Evolutionary conservation across 1,140 invertebrate genomes (phyloP), one percentile per base, ranked within the genome.

Genomic region (Potamilus streckersoni): DNA sequence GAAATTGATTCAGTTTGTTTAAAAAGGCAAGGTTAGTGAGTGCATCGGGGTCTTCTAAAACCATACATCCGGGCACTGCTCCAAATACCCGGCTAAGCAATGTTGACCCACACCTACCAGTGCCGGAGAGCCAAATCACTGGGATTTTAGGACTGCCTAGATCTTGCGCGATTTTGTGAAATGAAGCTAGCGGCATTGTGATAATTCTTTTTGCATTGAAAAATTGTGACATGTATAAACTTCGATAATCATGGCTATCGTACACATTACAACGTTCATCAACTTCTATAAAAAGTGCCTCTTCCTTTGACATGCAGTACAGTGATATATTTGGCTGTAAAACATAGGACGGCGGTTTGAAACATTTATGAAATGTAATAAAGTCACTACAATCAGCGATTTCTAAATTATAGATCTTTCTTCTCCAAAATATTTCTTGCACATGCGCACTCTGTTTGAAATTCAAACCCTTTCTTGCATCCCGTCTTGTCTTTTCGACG

Each of bases 371-470:
- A 62, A 82, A 80, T 14, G 83, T 79, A 65, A 88, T 87, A 68
- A 88, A 88, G 75, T 88, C 80, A 14, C 77, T 76, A 1, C 80
- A 75, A 71, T 85, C 85, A 12, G 86, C 84, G n/a, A 86, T 80
- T 15, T 80, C 76, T 8, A 82, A 78, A 13, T 73, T 71, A 13
- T 82, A 77, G 15, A 85, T 82, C 72, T 87, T 87, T 20, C 86
- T 76, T 57, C 83, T 77, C 86, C 86, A 87, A 63, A 84, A 81
- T 57, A 87, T 82, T 71, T 85, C 83, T 63, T 82, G 83, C 56
- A 87, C 86, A 74, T 87, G 86, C 60, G 84, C 86, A 80, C 84
- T 86, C 57, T 85, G 84, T 63, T 85, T 85, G 76, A 86, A 87
- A 57, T 85, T 78, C n/a, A 87, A 61, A 12, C 86, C 86, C 55